Evolutionary conservation across 2,113 vertebrate species (phyloP).

Genomic region (Periophthalmodon schlosseri): DNA sequence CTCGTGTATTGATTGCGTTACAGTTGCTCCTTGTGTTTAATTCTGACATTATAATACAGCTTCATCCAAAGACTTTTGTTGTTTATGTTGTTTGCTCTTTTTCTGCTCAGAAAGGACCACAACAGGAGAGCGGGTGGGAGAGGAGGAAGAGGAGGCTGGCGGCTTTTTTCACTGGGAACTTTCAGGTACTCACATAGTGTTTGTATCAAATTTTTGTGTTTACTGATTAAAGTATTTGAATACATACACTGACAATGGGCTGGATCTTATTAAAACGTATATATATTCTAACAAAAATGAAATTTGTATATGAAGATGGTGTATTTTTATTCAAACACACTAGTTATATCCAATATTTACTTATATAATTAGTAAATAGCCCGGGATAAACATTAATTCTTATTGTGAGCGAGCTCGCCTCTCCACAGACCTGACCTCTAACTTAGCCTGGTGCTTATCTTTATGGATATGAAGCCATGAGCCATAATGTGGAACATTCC

Average conservation of each 20-base stretch:
- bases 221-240: not conserved
- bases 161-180: conserved; percentile 67
- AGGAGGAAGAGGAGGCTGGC: conserved; percentile 67
- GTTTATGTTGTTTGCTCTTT: conserved; percentile 51
- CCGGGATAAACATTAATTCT: too few relatives aligned
- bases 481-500: too few relatives aligned
- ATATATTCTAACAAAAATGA: too few relatives aligned
- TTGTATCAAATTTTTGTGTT: not conserved
- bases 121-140: conserved; percentile 64
- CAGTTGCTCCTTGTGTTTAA: conserved; percentile 69
- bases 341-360: too few relatives aligned
- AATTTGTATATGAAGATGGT: too few relatives aligned
- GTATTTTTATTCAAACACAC: too few relatives aligned
- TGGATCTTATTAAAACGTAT: too few relatives aligned
- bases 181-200: conserved; percentile 53
- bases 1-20: conserved; percentile 74
- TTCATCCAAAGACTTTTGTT: conserved; percentile 52
- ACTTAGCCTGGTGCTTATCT: too few relatives aligned
- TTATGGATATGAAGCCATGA: too few relatives aligned
- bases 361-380: too few relatives aligned
- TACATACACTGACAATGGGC: not conserved
- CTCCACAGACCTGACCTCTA: too few relatives aligned
- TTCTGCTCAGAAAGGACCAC: conserved; percentile 48
- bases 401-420: too few relatives aligned
- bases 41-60: conserved; percentile 69